A percentile compares a stretch with the other conserved stretches of the same genome.
Evolutionary conservation across 1,140 invertebrate genomes (phyloP).

Genomic region (Glomeris maerens): DNA sequence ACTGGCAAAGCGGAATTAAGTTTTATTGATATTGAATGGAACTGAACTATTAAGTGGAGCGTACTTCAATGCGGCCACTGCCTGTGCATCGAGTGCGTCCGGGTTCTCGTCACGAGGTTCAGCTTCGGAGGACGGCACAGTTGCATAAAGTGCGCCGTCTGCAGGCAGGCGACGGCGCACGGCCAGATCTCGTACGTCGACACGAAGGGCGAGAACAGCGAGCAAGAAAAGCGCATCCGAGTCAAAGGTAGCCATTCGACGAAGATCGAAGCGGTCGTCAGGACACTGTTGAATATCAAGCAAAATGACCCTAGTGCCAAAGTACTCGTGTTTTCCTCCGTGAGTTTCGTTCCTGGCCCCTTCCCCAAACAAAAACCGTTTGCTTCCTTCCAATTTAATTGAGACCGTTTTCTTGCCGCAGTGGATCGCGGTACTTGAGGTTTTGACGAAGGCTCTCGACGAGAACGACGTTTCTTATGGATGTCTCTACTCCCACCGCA

Average conservation of each 20-base stretch:
- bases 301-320: slow-evolving; percentile 43
- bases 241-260: slow-evolving; percentile 48
- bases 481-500: slow-evolving; percentile 25
- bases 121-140: slow-evolving; percentile 20
- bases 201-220: slow-evolving; percentile 22
- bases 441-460: slow-evolving; percentile 42
- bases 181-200: slow-evolving; percentile 46
- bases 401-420: slow-evolving; percentile 28
- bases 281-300: slow-evolving; percentile 41
- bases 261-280: slow-evolving; percentile 53
- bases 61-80: slow-evolving; percentile 53
- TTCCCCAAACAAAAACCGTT: not conserved
- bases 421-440: slow-evolving; percentile 48
- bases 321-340: slow-evolving; percentile 54
- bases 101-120: slow-evolving; percentile 29
- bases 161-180: slow-evolving; percentile 40
- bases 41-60: slow-evolving; percentile 38
- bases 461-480: slow-evolving; percentile 43
- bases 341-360: slow-evolving; percentile 24
- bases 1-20: not conserved
- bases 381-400: slow-evolving; percentile 4
- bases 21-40: not conserved
- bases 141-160: slow-evolving; percentile 44
- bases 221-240: slow-evolving; percentile 21
- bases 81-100: slow-evolving; percentile 47